Evolutionary conservation across 2,888 invertebrate species (phyloP), one percentile per base, ranked within the genome.

Genomic region (Glaucopsyche alexis): DNA sequence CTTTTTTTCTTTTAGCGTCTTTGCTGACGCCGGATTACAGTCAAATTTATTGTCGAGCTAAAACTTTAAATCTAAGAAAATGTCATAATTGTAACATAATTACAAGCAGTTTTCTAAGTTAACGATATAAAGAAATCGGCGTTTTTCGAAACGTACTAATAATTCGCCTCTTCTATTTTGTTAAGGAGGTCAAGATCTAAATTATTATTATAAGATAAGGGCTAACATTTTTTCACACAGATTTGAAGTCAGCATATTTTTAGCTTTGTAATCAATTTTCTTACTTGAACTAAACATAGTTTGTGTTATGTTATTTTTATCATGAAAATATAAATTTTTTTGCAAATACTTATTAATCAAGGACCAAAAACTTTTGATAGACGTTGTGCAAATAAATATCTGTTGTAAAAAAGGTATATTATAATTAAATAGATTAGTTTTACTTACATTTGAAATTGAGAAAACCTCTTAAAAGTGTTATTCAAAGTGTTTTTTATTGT

Each of bases 1-100:
- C 82, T 85, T 85, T 85, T 86, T 83, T 85, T 83, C 83, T 81
- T 83, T 81, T 82, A 81, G 85, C 86, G 84, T 88, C 85, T 83
- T 81, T 82, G 82, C 80, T 81, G 83, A 81, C 82, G 81, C 81
- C 85, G 83, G 83, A 85, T 82, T 67, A 81, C 66, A 75, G 73
- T 65, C 65, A 73, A 72, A 73, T 73, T 74, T 52, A 74, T 70
- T 73, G 72, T 73, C 55, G 74, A 71, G 45, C 74, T 71, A 70
- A n/a, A 13, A 64, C 49, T 70, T 49, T 52, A 38, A 66, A 65
- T 71, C 47, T 70, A 47, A 45, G 7, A 69, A 69, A 60, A 29
- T 6, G 29, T 6, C 2, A 13, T 38, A 13, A 13, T 14, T 14
- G 29, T 13, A 38, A 38, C 60, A 38, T 60, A 60, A 38, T 19